phyloP scores from a whole-genome alignment of 2,797 vertebrate species.

The Peromyscus eremicus region DNA sequence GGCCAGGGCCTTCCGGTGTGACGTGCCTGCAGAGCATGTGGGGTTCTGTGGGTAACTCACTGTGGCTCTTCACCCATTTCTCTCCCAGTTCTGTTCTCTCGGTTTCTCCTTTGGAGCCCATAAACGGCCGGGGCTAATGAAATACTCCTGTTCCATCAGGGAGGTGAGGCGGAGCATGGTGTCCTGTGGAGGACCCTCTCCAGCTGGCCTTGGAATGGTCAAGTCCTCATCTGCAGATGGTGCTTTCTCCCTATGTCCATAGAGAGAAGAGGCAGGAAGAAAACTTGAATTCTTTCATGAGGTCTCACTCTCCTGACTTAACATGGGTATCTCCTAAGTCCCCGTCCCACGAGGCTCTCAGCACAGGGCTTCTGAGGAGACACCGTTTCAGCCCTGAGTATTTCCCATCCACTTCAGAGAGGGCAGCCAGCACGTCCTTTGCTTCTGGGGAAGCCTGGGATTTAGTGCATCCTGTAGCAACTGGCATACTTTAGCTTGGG shows the following conservation, averaged over 20 bases:
- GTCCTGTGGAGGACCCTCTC: not conserved
- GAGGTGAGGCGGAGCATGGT: not conserved
- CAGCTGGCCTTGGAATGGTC: rapidly evolving
- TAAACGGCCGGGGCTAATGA: not conserved
- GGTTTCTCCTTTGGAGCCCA: not conserved
- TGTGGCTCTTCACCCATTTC: rapidly evolving
- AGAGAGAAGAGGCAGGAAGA: rapidly evolving
- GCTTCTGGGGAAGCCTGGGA: not conserved
- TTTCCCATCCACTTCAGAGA: too few species aligned
- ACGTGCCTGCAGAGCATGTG: rapidly evolving
- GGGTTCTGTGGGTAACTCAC: rapidly evolving
- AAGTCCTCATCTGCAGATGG: rapidly evolving
- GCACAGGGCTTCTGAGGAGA: too few species aligned
- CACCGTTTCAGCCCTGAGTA: not conserved
- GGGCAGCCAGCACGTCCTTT: not conserved
- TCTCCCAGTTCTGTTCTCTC: not conserved
- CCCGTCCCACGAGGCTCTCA: not conserved
- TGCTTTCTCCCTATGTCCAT: rapidly evolving
- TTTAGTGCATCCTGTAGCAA: not conserved
- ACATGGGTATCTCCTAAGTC: not conserved
- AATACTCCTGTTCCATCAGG: not conserved
- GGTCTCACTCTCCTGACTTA: rapidly evolving
- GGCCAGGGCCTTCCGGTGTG: not conserved
- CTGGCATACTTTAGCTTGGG: not conserved
- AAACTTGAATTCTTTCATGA: rapidly evolving